Percentiles rank a stretch among this genome's conserved stretches.
Evolutionary conservation across 2,888 invertebrate genomes (phyloP).

Genomic region (Cabera pusaria): DNA sequence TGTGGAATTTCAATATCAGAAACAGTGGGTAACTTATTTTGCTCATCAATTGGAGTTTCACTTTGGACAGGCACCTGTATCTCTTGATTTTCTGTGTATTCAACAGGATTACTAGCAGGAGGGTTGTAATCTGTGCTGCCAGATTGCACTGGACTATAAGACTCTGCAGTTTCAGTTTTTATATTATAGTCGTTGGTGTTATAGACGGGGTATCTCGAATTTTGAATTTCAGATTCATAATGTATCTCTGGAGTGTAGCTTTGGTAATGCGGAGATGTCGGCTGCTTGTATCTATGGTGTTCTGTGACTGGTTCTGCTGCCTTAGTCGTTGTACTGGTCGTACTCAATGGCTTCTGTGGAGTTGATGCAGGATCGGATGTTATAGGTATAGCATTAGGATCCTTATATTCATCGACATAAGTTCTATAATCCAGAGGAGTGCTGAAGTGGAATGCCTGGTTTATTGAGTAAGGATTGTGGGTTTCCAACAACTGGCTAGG

Average conservation of each 20-base stretch:
- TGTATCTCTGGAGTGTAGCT: slow-evolving; percentile 71
- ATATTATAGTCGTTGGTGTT: slow-evolving; percentile 53
- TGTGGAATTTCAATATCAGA: slow-evolving; percentile 45
- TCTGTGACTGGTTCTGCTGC: slow-evolving; percentile 50
- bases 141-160: slow-evolving; percentile 32
- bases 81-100: slow-evolving; percentile 46
- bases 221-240: slow-evolving; percentile 58
- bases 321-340: slow-evolving; percentile 40
- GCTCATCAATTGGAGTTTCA: slow-evolving; percentile 43
- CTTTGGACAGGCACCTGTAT: slow-evolving; percentile 41
- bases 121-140: slow-evolving; percentile 22
- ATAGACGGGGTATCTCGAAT: slow-evolving; percentile 54
- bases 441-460: slow-evolving; percentile 76
- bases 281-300: slow-evolving; percentile 50
- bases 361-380: slow-evolving; percentile 37
- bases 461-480: slow-evolving; percentile 77
- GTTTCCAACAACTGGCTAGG: slow-evolving; percentile 70
- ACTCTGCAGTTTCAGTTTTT: slow-evolving; percentile 46
- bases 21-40: slow-evolving; percentile 35
- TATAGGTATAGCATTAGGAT: slow-evolving; percentile 50
- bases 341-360: slow-evolving; percentile 36
- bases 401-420: slow-evolving; percentile 67
- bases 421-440: slow-evolving; percentile 73
- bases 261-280: slow-evolving; percentile 60
- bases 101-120: slow-evolving; percentile 30